Evolutionary conservation across 2,888 invertebrate genomes (phyloP).

Genomic region (Aspidapion aeneum): DNA sequence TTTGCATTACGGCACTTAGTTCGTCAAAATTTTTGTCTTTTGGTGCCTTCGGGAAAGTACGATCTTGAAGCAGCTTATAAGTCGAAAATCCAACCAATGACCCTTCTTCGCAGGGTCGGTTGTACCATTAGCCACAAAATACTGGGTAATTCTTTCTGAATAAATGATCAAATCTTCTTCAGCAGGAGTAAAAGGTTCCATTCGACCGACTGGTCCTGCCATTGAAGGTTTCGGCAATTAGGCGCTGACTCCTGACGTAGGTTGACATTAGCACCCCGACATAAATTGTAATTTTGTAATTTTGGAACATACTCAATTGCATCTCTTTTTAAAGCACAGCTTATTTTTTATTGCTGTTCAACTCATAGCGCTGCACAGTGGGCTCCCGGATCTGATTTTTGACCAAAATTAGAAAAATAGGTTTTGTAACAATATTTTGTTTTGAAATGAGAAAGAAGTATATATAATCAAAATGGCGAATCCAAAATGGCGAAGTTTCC

Average conservation of each 20-base stretch:
- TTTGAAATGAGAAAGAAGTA: too few species aligned
- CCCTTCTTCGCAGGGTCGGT: neutral
- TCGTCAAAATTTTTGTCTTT: neutral
- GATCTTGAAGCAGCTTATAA: neutral
- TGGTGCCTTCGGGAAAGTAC: neutral
- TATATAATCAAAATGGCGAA: too few species aligned
- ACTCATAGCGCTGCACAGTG: too few species aligned
- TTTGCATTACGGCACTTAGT: neutral
- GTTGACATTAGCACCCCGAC: too few species aligned
- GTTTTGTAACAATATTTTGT: too few species aligned
- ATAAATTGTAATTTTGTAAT: too few species aligned
- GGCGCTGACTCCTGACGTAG: too few species aligned
- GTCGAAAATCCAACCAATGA: neutral
- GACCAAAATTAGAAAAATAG: too few species aligned
- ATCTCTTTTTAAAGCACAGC: too few species aligned
- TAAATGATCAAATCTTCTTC: neutral
- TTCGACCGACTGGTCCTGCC: neutral
- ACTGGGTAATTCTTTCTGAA: neutral
- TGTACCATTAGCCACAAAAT: neutral
- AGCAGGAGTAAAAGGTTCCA: neutral
- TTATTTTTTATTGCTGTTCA: too few species aligned
- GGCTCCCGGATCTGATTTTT: too few species aligned
- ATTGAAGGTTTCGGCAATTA: neutral
- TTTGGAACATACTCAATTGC: constrained; percentile 39
- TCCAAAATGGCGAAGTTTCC: too few species aligned